Base-by-base conservation (phyloP, 2,797 vertebrate genomes). In the Phalanger gymnotis region DNA sequence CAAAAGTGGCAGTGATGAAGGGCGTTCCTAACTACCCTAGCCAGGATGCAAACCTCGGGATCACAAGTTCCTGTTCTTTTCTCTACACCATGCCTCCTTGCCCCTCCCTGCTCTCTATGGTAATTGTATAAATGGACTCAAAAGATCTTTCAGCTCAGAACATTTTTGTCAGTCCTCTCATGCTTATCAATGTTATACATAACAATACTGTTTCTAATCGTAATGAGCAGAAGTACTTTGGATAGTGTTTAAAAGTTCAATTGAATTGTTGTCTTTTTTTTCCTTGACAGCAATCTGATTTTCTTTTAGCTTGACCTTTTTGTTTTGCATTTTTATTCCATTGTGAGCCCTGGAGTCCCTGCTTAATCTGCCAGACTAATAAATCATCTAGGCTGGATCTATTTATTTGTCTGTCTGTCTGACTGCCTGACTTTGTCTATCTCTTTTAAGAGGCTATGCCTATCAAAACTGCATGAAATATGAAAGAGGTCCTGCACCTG, bases 361-460 rank as follows among this genome's bases (percentile, higher is more conserved):
- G 34, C 94, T 61, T 52, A 53, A 54, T 54, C 16, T 92, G 27
- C 47, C 40, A 93, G 92, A 25, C 0, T 73, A 58, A 66, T 58
- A 87, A 87, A 87, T 87, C 73, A 4, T 94, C 47, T 96, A 57
- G 81, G 56, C 91, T 94, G 47, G 19, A 94, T 91, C 25, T 28
- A 47, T 93, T 91, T 25, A n/a, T 61, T 91, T 95, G 22, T 40
- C 54, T 89, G 27, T 81, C 87, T 94, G 25, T 51, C 91, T 47
- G 73, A 25, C 22, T 10, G n/a, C 22, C 40, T 51, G 73, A 87
- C 25, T 87, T 51, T 87, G 54, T 55, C 54, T 55, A 53, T 57
- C 93, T 57, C 81, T 94, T 94, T 93, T 91, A 89, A 96, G 93
- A 91, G 81, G 5, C 56, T 51, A 92, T 92, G 95, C 57, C 57